Evolutionary conservation across 2,113 vertebrate species (phyloP), one percentile per base, ranked within the genome.

Genomic region (Melospiza georgiana): DNA sequence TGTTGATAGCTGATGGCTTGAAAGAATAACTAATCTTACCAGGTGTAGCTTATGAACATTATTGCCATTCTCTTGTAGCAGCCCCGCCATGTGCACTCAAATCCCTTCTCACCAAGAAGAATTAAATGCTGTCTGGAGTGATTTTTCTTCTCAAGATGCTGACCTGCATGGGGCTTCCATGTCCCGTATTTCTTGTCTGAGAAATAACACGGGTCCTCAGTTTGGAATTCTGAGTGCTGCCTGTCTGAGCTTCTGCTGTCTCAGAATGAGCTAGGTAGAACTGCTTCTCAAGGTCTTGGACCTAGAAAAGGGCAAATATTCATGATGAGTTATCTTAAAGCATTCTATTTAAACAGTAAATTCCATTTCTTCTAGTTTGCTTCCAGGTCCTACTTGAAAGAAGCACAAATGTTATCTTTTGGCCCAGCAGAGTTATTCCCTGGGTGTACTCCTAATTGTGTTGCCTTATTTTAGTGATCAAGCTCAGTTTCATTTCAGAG

Each of bases 221-320:
- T 14, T 23, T 10, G 55, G 61, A 87, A 74, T 49, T 81, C 46
- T 21, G 74, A 81, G 41, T 3, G 35, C 65, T 77, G 25, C 23
- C 69, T 41, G 23, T 11, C 58, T 81, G 97, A 44, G 93, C 93
- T 49, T 97, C 97, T 23, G 90, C 86, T 35, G 97, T 82, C 84
- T 98, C 96, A 10, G 91, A 97, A 54, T 58, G 83, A 95, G 94
- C 94, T 35, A 95, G 78, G 48, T 94, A 87, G 41, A 98, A 91
- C 84, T 98, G 94, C 66, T 98, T 97, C 88, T 98, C 97, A 76
- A 99, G 92, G 51, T 93, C 97, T 92, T 95, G 68, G 62, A 98
- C 97, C 98, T 99, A 87, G 39, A 92, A 79, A 83, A 85, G 76
- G 83, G 69, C 19, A 93, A 88, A n/a, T 7, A 33, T 18, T 39